Conservation (phyloP, 2,888 invertebrate genomes). For the Seira ritae region DNA sequence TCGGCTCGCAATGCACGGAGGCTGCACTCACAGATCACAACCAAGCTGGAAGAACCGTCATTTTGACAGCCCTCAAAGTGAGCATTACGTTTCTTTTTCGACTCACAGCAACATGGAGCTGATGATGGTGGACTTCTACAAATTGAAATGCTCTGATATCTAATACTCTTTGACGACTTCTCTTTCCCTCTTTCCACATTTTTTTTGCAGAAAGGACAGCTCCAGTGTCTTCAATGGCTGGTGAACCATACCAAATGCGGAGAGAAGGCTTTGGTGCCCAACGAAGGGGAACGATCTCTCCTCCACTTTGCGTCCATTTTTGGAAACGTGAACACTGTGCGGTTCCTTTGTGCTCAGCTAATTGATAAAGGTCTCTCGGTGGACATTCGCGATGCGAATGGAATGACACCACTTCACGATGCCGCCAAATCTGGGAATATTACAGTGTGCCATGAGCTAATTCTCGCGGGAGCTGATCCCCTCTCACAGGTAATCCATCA, state of each 20-base stretch:
- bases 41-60: slow-evolving; percentile 75
- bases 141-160: neutral
- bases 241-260: slow-evolving; percentile 74
- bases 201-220: slow-evolving; percentile 74
- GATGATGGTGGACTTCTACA: neutral
- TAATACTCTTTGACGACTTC: neutral
- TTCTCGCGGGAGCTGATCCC: slow-evolving; percentile 69
- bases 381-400: slow-evolving; percentile 74
- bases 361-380: slow-evolving; percentile 68
- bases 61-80: slow-evolving; percentile 75
- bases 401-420: slow-evolving; percentile 75
- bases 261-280: slow-evolving; percentile 74
- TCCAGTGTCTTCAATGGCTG: slow-evolving; percentile 75
- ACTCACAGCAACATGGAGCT: neutral
- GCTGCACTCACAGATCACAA: slow-evolving; percentile 75
- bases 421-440: slow-evolving; percentile 75
- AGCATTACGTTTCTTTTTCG: slow-evolving; percentile 28
- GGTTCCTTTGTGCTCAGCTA: slow-evolving; percentile 68
- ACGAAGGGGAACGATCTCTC: slow-evolving; percentile 74
- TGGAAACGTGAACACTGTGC: slow-evolving; percentile 74
- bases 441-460: slow-evolving; percentile 70
- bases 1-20: slow-evolving; percentile 74
- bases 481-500: slow-evolving; percentile 69
- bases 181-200: slow-evolving; percentile 17
- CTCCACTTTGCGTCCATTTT: slow-evolving; percentile 75